phyloP scores from a whole-genome alignment of 2,113 vertebrate genomes.

The Callipepla squamata region DNA sequence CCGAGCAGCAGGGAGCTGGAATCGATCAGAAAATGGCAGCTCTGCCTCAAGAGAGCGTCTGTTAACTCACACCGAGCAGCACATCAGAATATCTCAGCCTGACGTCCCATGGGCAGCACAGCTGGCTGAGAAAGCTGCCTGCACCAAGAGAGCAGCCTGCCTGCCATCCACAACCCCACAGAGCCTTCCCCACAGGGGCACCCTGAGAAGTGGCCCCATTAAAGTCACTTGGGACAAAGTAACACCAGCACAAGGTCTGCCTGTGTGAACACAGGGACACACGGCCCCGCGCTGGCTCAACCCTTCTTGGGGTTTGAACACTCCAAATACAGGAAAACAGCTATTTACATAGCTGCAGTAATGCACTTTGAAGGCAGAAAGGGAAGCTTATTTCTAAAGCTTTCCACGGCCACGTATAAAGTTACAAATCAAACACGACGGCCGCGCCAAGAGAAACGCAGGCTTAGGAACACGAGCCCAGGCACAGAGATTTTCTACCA shows the following conservation, averaged over 20 bases:
- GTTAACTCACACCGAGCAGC: too few relatives aligned
- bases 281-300: not conserved
- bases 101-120: not conserved
- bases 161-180: not conserved
- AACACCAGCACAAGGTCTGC: not conserved
- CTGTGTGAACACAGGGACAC: not conserved
- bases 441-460: not conserved
- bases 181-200: accelerated
- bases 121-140: not conserved
- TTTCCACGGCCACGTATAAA: conserved; percentile 6
- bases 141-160: not conserved
- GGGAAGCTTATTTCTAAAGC: not conserved
- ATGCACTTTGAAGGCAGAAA: not conserved
- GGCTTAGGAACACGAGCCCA: not conserved
- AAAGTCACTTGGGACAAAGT: accelerated
- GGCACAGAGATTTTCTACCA: not conserved
- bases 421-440: not conserved
- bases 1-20: not conserved
- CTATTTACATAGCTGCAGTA: not conserved
- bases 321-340: not conserved
- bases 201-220: accelerated
- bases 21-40: accelerated
- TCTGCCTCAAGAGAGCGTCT: not conserved
- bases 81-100: not conserved
- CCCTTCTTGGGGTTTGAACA: not conserved